Base-by-base conservation (phyloP, 2,888 invertebrate species). In the Leucophenga maculata region DNA sequence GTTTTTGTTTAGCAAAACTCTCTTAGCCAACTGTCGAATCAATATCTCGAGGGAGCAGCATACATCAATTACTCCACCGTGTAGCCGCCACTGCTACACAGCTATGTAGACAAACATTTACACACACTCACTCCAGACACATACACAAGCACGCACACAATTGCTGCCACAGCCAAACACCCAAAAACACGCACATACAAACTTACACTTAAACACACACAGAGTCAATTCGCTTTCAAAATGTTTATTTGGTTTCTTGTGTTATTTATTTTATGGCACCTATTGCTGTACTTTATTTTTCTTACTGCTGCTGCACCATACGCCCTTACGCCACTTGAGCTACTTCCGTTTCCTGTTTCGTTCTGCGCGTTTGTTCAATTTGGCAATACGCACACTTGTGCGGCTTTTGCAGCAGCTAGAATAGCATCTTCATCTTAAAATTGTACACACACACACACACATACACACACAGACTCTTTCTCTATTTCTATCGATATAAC, bases 231-330 rank as follows among this genome's bases (percentile, higher is more conserved):
- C 14, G 48, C 20, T 67, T 18, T 67, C 78, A 76, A 75, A 82
- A 81, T 82, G 80, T 81, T 81, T 81, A 81, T 81, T 82, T 75
- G 79, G 82, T 80, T 79, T 80, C 78, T 79, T 75, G 68, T 81
- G 82, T 81, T 80, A 82, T 81, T 81, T 81, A 81, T 81, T 81
- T 81, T 79, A 81, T 82, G 80, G 80, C 82, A 81, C 80, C 80
- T 81, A 77, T 82, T 79, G 82, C 82, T 72, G 76, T 79, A 79
- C 79, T 77, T 81, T 81, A 77, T 79, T 80, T 77, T 77, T 70
- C 67, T 39, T 39, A 39, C 11, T 39, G 26, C 26, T 2, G 26
- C 26, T 74, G 78, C 80, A 78, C 48, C 46, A 46, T 64, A 48
- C 16, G 8, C 57, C 57, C 26, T 57, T 26, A 9, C n/a, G 50